Percentiles rank a stretch among this genome's conserved stretches.
Evolutionary conservation across 1,140 invertebrate genomes (phyloP).

Genomic region (Megalopta genalis): DNA sequence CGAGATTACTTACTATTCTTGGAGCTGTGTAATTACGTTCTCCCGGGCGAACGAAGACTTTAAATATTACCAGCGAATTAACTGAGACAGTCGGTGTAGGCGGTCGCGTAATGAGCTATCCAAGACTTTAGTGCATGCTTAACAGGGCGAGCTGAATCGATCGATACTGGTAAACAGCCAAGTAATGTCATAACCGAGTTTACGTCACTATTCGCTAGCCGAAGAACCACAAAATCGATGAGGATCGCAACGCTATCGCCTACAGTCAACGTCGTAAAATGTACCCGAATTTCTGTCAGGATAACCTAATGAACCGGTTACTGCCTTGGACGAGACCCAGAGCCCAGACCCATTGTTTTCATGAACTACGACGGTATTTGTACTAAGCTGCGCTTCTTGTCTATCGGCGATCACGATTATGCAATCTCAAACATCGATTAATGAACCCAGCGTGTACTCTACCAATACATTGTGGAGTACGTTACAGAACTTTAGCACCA

Average conservation of each 20-base stretch:
- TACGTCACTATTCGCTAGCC: conserved; percentile 1
- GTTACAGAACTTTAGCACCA: no score
- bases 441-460: no score
- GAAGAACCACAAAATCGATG: background rate
- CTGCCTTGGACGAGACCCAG: background rate
- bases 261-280: conserved; percentile 7
- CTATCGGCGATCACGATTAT: background rate
- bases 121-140: conserved; percentile 21
- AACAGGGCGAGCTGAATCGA: background rate
- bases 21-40: background rate
- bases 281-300: background rate
- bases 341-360: background rate
- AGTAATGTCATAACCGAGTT: conserved; percentile 5
- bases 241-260: background rate
- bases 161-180: conserved; percentile 9
- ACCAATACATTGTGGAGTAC: no score
- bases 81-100: background rate
- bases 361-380: background rate
- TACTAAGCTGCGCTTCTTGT: background rate
- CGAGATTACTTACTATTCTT: background rate
- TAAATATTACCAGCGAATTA: background rate
- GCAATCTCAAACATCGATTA: background rate
- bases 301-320: conserved; percentile 20
- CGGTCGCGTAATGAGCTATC: background rate
- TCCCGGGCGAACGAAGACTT: background rate